phyloP scores from a whole-genome alignment of 2,797 vertebrate genomes.

The Myiotriccus ornatus region DNA sequence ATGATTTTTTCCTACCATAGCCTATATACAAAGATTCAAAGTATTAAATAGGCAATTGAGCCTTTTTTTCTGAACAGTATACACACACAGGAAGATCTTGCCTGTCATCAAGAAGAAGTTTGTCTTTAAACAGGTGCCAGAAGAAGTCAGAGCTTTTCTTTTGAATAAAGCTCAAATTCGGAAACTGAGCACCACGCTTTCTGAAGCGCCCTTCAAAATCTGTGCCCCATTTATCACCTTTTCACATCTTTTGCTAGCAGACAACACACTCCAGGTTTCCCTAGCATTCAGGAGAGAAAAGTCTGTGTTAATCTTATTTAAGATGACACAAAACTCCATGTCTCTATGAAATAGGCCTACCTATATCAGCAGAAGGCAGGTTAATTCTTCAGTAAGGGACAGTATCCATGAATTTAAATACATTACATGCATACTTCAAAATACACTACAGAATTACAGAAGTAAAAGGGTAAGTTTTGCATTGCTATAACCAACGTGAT shows the following conservation, averaged over 20 bases:
- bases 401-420: neutral
- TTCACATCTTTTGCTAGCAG: neutral
- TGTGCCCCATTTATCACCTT: neutral
- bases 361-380: neutral
- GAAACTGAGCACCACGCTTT: rapidly evolving
- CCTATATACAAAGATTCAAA: neutral
- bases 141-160: neutral
- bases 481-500: neutral
- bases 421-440: neutral
- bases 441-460: neutral
- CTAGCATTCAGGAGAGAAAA: neutral
- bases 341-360: neutral
- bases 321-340: rapidly evolving
- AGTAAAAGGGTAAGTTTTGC: neutral
- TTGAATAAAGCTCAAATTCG: neutral
- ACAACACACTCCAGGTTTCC: neutral
- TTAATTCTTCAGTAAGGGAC: neutral
- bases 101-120: neutral
- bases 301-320: neutral
- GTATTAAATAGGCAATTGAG: neutral
- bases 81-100: neutral
- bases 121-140: neutral
- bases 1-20: neutral
- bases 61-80: neutral
- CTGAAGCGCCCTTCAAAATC: neutral